Evolutionary conservation across 2,113 vertebrate species (phyloP).

Genomic region (Lanius ludovicianus): DNA sequence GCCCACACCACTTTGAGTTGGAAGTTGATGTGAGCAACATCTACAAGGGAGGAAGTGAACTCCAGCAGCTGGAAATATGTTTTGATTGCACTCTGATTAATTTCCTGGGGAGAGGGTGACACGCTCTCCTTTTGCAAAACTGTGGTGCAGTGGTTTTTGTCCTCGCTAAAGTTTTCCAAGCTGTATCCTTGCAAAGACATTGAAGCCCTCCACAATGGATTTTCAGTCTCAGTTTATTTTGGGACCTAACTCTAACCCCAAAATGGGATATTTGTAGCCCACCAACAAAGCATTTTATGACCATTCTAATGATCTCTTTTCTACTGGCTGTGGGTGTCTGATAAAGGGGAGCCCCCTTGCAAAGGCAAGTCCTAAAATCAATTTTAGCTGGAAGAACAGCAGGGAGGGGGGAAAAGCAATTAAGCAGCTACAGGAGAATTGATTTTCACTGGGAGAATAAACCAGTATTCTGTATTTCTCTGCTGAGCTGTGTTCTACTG

Average conservation of each 20-base stretch:
- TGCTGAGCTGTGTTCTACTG: not conserved
- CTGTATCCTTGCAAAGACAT: constrained; percentile 20
- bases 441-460: not conserved
- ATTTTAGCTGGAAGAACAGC: not conserved
- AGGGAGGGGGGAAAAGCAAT: not conserved
- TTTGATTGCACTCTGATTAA: constrained; percentile 60
- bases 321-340: not conserved
- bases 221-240: not conserved
- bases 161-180: not conserved
- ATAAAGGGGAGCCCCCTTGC: not conserved
- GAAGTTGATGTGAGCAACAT: not conserved
- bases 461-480: not conserved
- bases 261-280: not conserved
- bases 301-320: not conserved
- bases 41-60: constrained; percentile 32
- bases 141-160: not conserved
- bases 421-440: not conserved
- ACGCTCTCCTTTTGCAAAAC: not conserved
- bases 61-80: constrained; percentile 35
- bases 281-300: not conserved
- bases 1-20: not conserved
- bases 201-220: not conserved
- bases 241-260: not conserved
- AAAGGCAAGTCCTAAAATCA: not conserved
- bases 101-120: constrained; percentile 44